These are phyloP conservation scores for Scopus umbretta DNA, from an alignment of 2,113 vertebrate genomes.

Conservation along the genomic window DNA sequence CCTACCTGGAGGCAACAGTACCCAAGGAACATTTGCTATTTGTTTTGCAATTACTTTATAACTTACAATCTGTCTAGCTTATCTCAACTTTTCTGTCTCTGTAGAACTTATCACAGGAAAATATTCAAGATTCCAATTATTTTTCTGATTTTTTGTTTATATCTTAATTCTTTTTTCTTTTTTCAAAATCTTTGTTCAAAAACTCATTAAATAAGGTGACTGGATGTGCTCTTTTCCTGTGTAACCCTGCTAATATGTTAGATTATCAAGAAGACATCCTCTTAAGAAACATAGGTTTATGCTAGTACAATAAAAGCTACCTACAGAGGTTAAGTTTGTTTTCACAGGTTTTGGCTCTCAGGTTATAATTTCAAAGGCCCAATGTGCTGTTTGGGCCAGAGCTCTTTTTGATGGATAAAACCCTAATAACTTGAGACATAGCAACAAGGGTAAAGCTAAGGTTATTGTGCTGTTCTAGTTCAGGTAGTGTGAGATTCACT, in stretches of 20 bases:
- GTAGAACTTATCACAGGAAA: neutral
- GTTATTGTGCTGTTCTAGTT: neutral
- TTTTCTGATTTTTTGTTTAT: neutral
- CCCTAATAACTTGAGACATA: neutral
- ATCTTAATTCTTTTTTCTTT: neutral
- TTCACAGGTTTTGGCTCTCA: neutral
- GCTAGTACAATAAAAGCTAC: neutral
- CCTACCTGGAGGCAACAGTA: neutral
- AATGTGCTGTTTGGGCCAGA: neutral
- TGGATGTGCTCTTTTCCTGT: neutral
- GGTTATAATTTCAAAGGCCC: neutral
- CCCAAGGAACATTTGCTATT: neutral
- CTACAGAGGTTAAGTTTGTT: neutral
- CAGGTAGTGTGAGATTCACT: neutral
- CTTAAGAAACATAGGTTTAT: neutral
- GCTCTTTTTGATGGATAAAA: conserved; percentile 3
- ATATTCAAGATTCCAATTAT: neutral
- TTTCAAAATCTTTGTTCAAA: neutral
- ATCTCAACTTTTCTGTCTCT: neutral
- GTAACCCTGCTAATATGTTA: neutral
- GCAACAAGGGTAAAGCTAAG: neutral
- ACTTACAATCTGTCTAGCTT: neutral
- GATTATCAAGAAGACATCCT: neutral
- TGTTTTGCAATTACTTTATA: neutral
- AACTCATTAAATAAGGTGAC: neutral